Evolutionary conservation across 2,797 vertebrate species (phyloP), one percentile per base, ranked within the genome.

Genomic region (Lerista edwardsae): DNA sequence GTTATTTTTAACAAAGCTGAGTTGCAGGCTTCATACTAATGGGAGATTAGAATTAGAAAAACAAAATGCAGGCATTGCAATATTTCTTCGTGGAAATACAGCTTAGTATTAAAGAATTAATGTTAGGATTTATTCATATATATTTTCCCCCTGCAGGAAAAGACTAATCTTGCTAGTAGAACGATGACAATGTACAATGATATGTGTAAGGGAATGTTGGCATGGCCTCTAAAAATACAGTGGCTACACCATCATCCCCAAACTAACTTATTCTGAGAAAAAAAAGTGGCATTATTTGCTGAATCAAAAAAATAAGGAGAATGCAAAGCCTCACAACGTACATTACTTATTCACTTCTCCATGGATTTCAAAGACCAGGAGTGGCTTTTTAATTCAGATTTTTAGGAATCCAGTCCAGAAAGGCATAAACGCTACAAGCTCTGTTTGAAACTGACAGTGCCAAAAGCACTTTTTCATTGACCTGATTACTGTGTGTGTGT

Each of bases 1-100:
- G 14, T 75, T 44, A 69, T 69, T 86, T 73, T 79, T 73, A 79
- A 73, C 65, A 64, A 77, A 81, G 65, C 73, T 81, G 79, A 82
- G 41, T 76, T 55, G 31, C 19, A 71, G 73, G 36, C 25, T 82
- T 76, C 79, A 41, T 51, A 25, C 25, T 55, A 71, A 69, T 77
- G 31, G 62, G 62, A 76, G 67, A 81, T 69, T 81, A 71, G 73
- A 71, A 81, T 36, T 62, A 11, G 64, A 61, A 47, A 29, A 69
- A 47, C 57, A 77, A 77, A 82, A 31, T 69, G 55, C 79, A 72
- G 79, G 31, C 25, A 47, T 39, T 64, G 79, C 55, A 82, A 64
- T 81, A 77, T 76, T 77, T 76, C 31, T 81, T 64, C 12, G 21
- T 51, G 39, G 64, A 62, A 12, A 81, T 15, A 81, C 51, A 64